Base-by-base conservation (phyloP, 2,888 invertebrate genomes). In the Hemicrepidius hirtus region DNA sequence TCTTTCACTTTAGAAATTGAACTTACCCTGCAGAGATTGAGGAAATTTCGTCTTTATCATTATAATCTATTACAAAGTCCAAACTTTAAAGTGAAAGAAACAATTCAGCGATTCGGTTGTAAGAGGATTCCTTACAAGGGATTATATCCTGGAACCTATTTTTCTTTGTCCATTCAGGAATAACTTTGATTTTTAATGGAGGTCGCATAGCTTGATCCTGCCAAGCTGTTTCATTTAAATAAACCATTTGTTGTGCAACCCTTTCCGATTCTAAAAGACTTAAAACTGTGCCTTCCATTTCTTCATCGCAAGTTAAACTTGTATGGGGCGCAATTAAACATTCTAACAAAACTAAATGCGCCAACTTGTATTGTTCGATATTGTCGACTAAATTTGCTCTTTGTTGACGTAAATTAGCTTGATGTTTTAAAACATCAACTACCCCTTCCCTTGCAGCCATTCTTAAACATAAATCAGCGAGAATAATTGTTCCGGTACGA, bases 401-500 rank as follows among this genome's bases (percentile, higher is more conserved):
- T 74, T 86, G 85, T 35, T 82, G 81, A 9, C 86, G 79, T 7
- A 87, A 65, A 55, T 81, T 80, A 64, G 84, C 80, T 32, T 84
- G 77, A 71, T 81, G 77, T 40, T 81, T 76, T 3, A 85, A 73
- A n/a, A 81, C 77, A 74, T 86, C 85, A 5, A 86, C 76, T 7
- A 70, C 79, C 37, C 85, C 84, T 76, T 88, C 87, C 9, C 82
- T 81, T 0, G 85, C 84, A 1, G 87, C 87, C 84, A 87, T 86
- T 65, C 89, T 86, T 41, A 91, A 80, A 74, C 88, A 86, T 65
- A 89, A 87, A 78, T 91, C 91, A 73, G 89, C 87, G 13, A 91
- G 84, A 64, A 91, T 88, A 24, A 91, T 87, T 0, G 90, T 91
- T 9, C 91, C 91, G 5, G 91, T 91, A 74, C 91, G 85, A 1